phyloP scores from a whole-genome alignment of 2,888 invertebrate genomes.

The Druceiella hillmani region DNA sequence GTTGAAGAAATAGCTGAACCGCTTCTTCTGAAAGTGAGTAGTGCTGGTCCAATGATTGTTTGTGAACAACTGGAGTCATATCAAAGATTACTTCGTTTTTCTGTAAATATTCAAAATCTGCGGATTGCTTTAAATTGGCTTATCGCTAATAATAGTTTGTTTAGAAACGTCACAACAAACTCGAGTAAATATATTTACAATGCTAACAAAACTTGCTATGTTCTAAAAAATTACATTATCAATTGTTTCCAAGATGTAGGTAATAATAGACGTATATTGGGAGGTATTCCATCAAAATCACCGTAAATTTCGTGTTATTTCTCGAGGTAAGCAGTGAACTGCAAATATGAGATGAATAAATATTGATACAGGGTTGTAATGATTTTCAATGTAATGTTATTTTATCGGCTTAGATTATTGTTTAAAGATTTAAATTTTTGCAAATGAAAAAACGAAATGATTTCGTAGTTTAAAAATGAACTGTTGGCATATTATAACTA shows the following conservation, averaged over 20 bases:
- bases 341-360: too few species aligned
- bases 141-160: constrained; percentile 3
- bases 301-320: too few species aligned
- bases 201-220: constrained; percentile 5
- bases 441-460: too few species aligned
- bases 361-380: too few species aligned
- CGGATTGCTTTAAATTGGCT: neutral
- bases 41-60: constrained; percentile 1
- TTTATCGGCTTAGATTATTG: too few species aligned
- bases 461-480: too few species aligned
- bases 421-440: too few species aligned
- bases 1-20: constrained; percentile 2
- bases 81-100: constrained; percentile 2
- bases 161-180: neutral
- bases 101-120: constrained; percentile 3
- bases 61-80: constrained; percentile 2
- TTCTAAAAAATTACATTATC: neutral
- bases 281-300: too few species aligned
- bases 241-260: neutral
- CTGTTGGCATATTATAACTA: too few species aligned
- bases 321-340: too few species aligned
- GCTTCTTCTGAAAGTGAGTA: constrained; percentile 1
- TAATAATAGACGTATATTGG: too few species aligned
- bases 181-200: neutral
- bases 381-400: too few species aligned